Base-by-base conservation (phyloP, 2,797 vertebrate genomes). In the Acipenser transmontanus region DNA sequence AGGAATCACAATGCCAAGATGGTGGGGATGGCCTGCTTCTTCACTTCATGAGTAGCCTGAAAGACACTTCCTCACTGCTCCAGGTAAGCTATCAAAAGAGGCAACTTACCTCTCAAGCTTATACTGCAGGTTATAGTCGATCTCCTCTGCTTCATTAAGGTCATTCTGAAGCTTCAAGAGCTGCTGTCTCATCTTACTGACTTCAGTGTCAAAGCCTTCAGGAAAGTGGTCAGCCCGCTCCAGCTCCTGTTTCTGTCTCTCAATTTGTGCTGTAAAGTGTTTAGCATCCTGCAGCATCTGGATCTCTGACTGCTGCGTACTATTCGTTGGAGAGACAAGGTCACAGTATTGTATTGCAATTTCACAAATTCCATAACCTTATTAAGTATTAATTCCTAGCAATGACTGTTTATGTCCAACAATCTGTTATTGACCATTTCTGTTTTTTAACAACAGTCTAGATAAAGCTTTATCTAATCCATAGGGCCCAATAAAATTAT, bases 81-180 rank as follows among this genome's bases (percentile, higher is more conserved):
- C 34, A 4, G 34, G 34, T 34, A 34, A 34, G 4, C 1, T 34
- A 3, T 34, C 34, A 34, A 34, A 34, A 47, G 50, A 61, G 12
- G 50, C 7, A 5, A 54, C 91, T 85, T 85, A 98, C 96, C 93
- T 91, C 51, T 88, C 83, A n/a, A 96, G 47, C 59, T 82, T 80
- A 74, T 91, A 85, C 50, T 89, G 88, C 20, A 84, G 89, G 66
- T 88, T 78, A 74, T 74, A 78, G 62, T 93, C 89, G 75, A 86
- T 86, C 72, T 93, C 91, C 82, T 93, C 91, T 6, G 81, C 77
- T 59, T 85, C 85, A 50, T 61, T 82, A 62, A 93, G 89, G 68
- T 95, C 88, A 14, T 91, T 93, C 77, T 87, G 84, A 65, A 89
- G 90, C 78, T 84, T 90, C 52, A 96, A 89, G 69, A 98, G 88